These are phyloP conservation scores for Dexiosoma caninum DNA, from an alignment of 2,888 invertebrate species.

Conservation along the genomic window DNA sequence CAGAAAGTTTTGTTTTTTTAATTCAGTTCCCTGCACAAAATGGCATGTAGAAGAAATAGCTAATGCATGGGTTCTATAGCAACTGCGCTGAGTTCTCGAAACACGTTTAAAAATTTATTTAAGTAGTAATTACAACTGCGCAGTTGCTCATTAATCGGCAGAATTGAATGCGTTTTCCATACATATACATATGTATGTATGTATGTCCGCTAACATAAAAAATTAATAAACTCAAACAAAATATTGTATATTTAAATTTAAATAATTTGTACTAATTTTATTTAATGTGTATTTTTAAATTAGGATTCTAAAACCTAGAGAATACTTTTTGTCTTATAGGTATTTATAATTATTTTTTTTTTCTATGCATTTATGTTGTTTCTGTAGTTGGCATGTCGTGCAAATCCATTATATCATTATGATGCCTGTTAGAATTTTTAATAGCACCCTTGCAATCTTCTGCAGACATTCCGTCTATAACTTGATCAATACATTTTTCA, in stretches of 20 bases:
- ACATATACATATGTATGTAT: too few species aligned
- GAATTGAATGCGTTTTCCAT: too few species aligned
- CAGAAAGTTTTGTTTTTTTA: too few species aligned
- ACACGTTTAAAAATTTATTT: too few species aligned
- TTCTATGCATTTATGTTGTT: background rate
- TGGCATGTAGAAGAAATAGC: too few species aligned
- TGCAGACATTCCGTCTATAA: conserved; percentile 28
- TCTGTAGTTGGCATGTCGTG: conserved; percentile 53
- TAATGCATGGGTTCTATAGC: too few species aligned
- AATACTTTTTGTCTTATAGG: conserved; percentile 39
- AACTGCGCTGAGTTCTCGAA: too few species aligned
- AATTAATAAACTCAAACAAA: background rate
- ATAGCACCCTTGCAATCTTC: conserved; percentile 46
- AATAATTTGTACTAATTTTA: conserved; percentile 63
- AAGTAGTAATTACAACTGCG: too few species aligned
- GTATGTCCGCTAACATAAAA: background rate
- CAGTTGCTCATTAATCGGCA: too few species aligned
- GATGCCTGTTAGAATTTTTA: conserved; percentile 44
- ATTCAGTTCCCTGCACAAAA: too few species aligned
- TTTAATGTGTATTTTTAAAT: conserved; percentile 48
- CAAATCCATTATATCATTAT: conserved; percentile 41
- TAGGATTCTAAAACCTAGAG: conserved; percentile 29
- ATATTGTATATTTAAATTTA: conserved; percentile 37
- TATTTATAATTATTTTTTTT: background rate
- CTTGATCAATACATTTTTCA: conserved; percentile 50